Evolutionary conservation across 92 coral and sea anemone genomes (phyloP), one percentile per base, ranked within the genome.

Genomic region (Paramuricea clavata): DNA sequence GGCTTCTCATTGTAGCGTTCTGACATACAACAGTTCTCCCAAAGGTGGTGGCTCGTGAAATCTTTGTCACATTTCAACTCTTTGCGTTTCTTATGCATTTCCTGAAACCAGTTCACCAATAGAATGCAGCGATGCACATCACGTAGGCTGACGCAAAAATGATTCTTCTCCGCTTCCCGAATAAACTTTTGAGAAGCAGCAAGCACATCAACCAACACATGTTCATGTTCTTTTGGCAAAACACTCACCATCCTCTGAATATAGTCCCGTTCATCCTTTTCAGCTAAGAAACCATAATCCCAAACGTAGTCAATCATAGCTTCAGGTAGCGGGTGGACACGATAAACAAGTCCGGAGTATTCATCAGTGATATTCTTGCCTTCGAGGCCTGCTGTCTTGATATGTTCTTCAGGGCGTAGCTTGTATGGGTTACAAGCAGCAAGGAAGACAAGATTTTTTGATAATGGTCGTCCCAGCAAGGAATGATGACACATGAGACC

Each of bases 341-440:
- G 98, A 54, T 96, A 96, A 22, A 96, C 99, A 41, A 96, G 89
- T 65, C 87, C 91, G 2, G 99, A 94, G 81, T 85, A 93, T 81
- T 96, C 95, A 86, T 96, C 99, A 19, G 87, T 56, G n/a, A 85
- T 42, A 0, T 92, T 90, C 86, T 96, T 96, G n/a, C 95, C 99
- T 82, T 92, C 81, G 31, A 96, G 74, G 23, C 99, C 99, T 13
- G 99, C 99, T 2, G 99, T 96, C 82, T 92, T 86, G 28, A 96
- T 94, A 4, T 86, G 83, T 6, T 94, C 96, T 50, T 91, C 28
- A 34, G 94, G 89, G 68, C 99, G 99, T 36, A 94, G 87, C 31
- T 97, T 94, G 91, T 96, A 96, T 2, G 99, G 99, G 68, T 96
- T 96, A 65, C 99, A 96, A 42, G 99, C 99, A 78, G 99, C 99